Evolutionary conservation across 2,797 vertebrate species (phyloP), one percentile per base, ranked within the genome.

Genomic region (Sciaenops ocellatus): DNA sequence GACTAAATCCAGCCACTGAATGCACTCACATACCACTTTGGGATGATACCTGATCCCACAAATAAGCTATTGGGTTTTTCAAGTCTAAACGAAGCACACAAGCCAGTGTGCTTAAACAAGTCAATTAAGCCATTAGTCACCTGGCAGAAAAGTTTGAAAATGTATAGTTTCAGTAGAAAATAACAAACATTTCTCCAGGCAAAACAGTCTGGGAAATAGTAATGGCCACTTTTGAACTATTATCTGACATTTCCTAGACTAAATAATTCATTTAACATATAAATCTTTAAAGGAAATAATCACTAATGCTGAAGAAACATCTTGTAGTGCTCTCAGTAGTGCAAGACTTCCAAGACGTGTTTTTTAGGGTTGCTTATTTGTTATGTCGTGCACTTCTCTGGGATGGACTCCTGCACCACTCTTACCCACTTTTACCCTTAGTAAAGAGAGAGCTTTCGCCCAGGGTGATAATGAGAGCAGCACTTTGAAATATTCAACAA

Each of bases 401-500:
- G 52, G 56, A 86, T 59, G 70, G 26, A 68, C 79, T 70, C 28
- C 73, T 70, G 34, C 38, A 72, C 44, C 51, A 76, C 67, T 57
- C 68, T n/a, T n/a, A n/a, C n/a, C 56, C 73, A 52, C 51, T 72
- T 71, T 78, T 75, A 65, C 71, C 56, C 80, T 69, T 38, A 59
- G 79, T 51, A 80, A 89, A 87, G 72, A 76, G 81, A 92, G 71
- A 74, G 68, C 42, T 55, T 80, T 85, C 13, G 50, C 81, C 81
- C 47, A 52, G 59, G 70, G 82, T 76, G 82, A 88, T 77, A 87
- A 89, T 83, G 83, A 72, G 78, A 87, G 73, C 59, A 78, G 76
- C 57, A 70, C 76, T 85, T 84, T 91, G 73, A 90, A 94, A 92
- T 92, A 91, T 93, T 93, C 83, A 94, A 83, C 76, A 84, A 84